Conservation (phyloP, 2,113 vertebrate species). For the Corythaixoides concolor region DNA sequence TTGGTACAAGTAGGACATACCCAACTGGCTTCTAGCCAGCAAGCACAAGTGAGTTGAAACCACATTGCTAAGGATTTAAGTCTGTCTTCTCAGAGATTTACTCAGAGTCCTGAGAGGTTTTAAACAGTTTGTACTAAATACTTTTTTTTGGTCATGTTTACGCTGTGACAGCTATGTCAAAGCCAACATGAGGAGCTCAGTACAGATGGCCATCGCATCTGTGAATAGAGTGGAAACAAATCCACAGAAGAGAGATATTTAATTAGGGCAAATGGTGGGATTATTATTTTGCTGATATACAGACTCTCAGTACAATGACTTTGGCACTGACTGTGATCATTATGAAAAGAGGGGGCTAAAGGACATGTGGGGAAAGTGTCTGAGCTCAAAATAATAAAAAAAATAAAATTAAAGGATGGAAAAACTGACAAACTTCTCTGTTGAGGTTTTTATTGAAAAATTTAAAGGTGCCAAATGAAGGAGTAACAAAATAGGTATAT, state of each 20-base stretch:
- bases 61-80: not conserved
- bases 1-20: not conserved
- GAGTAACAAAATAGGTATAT: not conserved
- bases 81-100: not conserved
- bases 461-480: not conserved
- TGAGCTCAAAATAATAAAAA: not conserved
- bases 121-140: not conserved
- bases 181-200: not conserved
- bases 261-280: constrained; percentile 9
- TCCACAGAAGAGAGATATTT: constrained; percentile 6
- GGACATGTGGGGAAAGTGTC: not conserved
- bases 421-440: not conserved
- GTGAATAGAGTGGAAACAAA: constrained; percentile 7
- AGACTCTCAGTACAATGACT: not conserved
- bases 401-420: not conserved
- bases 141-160: not conserved
- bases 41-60: not conserved
- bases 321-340: not conserved
- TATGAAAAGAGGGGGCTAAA: not conserved
- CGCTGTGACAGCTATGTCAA: not conserved
- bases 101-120: not conserved
- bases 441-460: not conserved
- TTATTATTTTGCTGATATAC: not conserved
- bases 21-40: not conserved
- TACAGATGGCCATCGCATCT: constrained; percentile 37